phyloP scores from a whole-genome alignment of 2,113 vertebrate genomes.

The Larimichthys crocea region DNA sequence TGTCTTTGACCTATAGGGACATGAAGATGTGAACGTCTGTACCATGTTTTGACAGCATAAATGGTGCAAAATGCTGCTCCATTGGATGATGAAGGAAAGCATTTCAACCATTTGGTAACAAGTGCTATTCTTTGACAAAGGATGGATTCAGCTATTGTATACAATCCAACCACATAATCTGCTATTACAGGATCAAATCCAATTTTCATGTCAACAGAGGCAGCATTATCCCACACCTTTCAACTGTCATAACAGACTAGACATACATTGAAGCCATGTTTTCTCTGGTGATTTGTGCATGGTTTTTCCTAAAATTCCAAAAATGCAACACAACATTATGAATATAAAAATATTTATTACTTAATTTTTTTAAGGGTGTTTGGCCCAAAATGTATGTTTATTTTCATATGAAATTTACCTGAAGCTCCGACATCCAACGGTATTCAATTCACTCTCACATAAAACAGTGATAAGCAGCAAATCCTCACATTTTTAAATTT shows the following conservation, averaged over 20 bases:
- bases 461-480: neutral
- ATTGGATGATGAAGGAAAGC: neutral
- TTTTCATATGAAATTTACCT: neutral
- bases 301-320: neutral
- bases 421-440: neutral
- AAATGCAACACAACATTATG: neutral
- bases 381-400: too few species aligned
- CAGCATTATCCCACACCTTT: slow-evolving; percentile 35
- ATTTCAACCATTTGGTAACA: slow-evolving; percentile 20
- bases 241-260: slow-evolving; percentile 41
- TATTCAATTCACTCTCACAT: neutral
- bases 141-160: slow-evolving; percentile 22
- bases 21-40: neutral
- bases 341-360: neutral
- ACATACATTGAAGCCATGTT: neutral
- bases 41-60: slow-evolving; percentile 11
- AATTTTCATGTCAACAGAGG: slow-evolving; percentile 40
- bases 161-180: slow-evolving; percentile 30
- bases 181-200: slow-evolving; percentile 49
- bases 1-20: neutral
- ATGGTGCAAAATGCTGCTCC: neutral
- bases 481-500: neutral
- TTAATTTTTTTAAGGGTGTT: too few species aligned
- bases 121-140: slow-evolving; percentile 28
- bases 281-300: neutral